Conservation (phyloP, 1,140 invertebrate species). For the Caenorhabditis latens region DNA sequence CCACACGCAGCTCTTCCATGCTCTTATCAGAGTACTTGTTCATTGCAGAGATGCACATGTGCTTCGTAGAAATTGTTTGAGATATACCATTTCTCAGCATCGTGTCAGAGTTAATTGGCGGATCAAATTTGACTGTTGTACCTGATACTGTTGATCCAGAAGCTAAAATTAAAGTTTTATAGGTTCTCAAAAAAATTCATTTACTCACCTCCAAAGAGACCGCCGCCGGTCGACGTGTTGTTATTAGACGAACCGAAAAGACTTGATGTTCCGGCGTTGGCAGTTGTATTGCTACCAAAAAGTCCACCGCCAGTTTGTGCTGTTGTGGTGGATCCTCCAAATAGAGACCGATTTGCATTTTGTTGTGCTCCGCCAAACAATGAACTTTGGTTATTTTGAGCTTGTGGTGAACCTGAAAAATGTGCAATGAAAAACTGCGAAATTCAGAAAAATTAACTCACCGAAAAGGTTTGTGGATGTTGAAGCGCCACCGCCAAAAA, state of each 20-base stretch:
- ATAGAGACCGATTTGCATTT: conserved; percentile 34
- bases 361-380: conserved; percentile 21
- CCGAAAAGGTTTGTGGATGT: conserved; percentile 16
- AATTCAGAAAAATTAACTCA: background rate
- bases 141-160: conserved; percentile 39
- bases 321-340: background rate
- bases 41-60: conserved; percentile 67
- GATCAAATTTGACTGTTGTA: conserved; percentile 63
- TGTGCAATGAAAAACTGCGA: background rate
- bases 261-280: background rate
- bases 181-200: background rate
- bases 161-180: background rate
- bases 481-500: background rate
- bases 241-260: conserved; percentile 19
- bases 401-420: conserved; percentile 43
- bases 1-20: conserved; percentile 85
- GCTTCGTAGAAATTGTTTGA: conserved; percentile 62
- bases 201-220: conserved; percentile 22
- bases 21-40: conserved; percentile 60
- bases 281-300: background rate
- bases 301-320: background rate
- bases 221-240: background rate
- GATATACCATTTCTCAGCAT: conserved; percentile 64
- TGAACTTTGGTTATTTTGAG: conserved; percentile 24
- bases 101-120: conserved; percentile 44